Conservation (phyloP, 2,888 invertebrate species). For the Hypomecis atomaria region DNA sequence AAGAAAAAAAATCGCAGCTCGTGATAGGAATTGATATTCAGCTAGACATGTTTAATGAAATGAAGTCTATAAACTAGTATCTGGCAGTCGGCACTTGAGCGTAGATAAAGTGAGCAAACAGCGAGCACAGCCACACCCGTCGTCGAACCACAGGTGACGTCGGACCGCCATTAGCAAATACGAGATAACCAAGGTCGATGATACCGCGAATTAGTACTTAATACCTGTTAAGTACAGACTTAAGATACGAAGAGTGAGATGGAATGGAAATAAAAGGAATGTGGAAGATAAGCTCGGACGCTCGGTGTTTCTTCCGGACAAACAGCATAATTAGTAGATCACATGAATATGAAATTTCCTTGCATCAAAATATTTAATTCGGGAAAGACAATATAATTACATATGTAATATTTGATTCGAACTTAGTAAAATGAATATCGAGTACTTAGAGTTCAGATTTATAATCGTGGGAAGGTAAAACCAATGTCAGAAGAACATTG, state of each 20-base stretch:
- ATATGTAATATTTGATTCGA: too few relatives aligned
- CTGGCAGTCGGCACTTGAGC: conserved; percentile 23
- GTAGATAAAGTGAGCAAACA: conserved; percentile 31
- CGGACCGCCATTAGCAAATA: conserved; percentile 51
- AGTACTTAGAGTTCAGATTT: too few relatives aligned
- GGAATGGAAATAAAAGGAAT: background rate
- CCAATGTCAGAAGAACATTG: background rate
- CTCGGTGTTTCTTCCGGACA: background rate
- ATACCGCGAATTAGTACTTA: conserved; percentile 33
- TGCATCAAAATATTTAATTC: too few relatives aligned
- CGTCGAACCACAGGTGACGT: conserved; percentile 46
- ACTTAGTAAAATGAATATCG: too few relatives aligned
- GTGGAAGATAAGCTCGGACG: background rate
- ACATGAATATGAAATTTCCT: too few relatives aligned
- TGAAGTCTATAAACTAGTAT: conserved; percentile 16
- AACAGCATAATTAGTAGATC: background rate
- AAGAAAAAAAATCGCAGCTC: too few relatives aligned
- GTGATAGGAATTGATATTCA: too few relatives aligned
- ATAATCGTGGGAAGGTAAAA: background rate
- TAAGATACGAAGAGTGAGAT: conserved; percentile 8
- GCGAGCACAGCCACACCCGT: conserved; percentile 38
- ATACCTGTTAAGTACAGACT: conserved; percentile 14
- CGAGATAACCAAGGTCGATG: conserved; percentile 55
- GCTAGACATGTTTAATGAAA: conserved; percentile 9
- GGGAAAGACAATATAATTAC: too few relatives aligned